A percentile compares a stretch with the other conserved stretches of the same genome.
These are phyloP conservation scores for Anoura caudifer DNA, from an alignment of 2,113 vertebrate species.

Conservation along the genomic window DNA sequence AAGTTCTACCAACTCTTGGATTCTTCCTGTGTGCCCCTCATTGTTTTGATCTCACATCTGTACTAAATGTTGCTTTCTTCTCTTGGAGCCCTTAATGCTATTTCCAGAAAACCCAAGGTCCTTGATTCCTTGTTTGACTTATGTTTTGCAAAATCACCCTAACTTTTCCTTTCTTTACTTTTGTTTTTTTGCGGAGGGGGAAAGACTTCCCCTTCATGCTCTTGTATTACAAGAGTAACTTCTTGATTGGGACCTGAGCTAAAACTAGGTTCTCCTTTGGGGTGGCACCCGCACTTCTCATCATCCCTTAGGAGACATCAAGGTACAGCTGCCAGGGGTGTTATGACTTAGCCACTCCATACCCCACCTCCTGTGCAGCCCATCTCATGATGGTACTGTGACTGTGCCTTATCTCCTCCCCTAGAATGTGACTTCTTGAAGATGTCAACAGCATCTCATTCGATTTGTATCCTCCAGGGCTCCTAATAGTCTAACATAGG, in stretches of 20 bases:
- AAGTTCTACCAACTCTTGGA: background rate
- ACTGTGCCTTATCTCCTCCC: background rate
- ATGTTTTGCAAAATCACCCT: background rate
- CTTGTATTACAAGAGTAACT: background rate
- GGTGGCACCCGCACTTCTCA: background rate
- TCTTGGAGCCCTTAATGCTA: background rate
- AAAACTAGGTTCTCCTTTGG: background rate
- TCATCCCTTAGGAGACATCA: background rate
- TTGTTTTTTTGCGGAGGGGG: background rate
- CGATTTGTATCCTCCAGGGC: conserved; percentile 29
- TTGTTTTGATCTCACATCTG: background rate
- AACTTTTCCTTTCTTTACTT: background rate
- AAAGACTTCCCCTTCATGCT: background rate
- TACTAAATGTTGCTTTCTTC: background rate
- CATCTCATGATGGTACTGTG: background rate
- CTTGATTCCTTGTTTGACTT: background rate
- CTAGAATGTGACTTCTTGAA: conserved; percentile 2
- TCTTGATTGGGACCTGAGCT: background rate
- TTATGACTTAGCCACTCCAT: no score
- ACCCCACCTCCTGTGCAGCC: background rate
- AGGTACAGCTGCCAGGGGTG: background rate
- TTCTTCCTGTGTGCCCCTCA: background rate
- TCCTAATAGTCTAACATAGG: conserved; percentile 5
- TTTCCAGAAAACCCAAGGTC: background rate
- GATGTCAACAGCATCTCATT: conserved; percentile 40